These are phyloP conservation scores for Microcebus jonahi DNA, from an alignment of 2,113 vertebrate genomes.

Conservation along the genomic window DNA sequence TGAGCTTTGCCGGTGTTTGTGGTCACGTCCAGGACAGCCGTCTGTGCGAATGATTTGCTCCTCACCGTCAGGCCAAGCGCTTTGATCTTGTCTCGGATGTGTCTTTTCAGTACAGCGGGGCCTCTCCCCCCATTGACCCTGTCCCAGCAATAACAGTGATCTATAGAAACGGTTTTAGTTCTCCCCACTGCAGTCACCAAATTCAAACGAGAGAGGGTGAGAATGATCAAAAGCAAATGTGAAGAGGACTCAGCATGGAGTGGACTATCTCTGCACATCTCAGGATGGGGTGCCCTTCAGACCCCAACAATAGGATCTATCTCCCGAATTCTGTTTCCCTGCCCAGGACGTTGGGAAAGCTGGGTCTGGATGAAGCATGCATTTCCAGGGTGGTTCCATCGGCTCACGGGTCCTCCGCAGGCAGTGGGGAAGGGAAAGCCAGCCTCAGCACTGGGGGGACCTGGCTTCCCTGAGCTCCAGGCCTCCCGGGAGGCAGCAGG, in stretches of 20 bases:
- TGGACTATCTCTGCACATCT: fast-evolving
- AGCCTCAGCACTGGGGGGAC: fast-evolving
- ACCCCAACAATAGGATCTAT: fast-evolving
- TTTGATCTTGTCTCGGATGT: background rate
- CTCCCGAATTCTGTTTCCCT: too few relatives aligned
- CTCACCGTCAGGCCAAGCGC: fast-evolving
- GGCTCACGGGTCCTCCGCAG: background rate
- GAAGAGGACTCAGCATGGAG: fast-evolving
- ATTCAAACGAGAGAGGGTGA: background rate
- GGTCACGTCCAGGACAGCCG: fast-evolving
- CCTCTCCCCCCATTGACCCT: fast-evolving
- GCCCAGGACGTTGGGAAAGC: fast-evolving
- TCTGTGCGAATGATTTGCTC: fast-evolving
- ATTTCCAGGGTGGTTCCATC: background rate
- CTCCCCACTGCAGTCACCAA: background rate
- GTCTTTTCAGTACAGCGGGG: background rate
- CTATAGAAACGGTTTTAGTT: background rate
- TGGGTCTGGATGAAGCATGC: fast-evolving
- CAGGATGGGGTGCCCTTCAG: fast-evolving
- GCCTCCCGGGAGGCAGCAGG: fast-evolving
- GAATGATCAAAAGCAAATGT: background rate
- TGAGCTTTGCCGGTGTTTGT: fast-evolving
- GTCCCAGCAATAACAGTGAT: too few relatives aligned
- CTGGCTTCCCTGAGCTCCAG: fast-evolving
- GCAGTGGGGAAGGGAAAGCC: fast-evolving